Percentiles rank a stretch among this genome's conserved stretches.
Evolutionary conservation across 2,888 invertebrate genomes (phyloP).

Genomic region (Odontomyia ornata): DNA sequence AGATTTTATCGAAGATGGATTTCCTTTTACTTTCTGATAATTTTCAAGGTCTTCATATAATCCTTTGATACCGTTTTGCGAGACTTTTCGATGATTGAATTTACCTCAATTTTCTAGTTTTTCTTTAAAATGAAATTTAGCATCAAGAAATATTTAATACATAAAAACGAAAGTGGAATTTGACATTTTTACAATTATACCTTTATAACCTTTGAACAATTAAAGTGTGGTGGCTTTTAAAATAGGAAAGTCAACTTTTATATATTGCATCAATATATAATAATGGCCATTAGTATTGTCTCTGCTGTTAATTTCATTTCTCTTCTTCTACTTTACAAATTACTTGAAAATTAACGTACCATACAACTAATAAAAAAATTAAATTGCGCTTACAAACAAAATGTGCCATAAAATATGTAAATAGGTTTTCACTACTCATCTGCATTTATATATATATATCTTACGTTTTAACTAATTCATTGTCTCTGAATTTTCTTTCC

Average conservation of each 20-base stretch:
- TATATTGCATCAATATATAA: slow-evolving; percentile 5
- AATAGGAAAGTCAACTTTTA: not conserved
- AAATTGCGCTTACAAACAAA: slow-evolving; percentile 46
- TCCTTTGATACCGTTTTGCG: not conserved
- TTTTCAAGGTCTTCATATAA: not conserved
- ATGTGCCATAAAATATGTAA: slow-evolving; percentile 46
- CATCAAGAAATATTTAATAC: not conserved
- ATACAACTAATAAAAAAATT: slow-evolving; percentile 25
- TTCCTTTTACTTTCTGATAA: slow-evolving; percentile 5
- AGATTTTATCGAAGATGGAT: not conserved
- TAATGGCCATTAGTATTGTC: slow-evolving; percentile 38
- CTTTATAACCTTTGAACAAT: too few relatives aligned
- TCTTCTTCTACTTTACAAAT: slow-evolving; percentile 15
- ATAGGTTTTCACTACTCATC: slow-evolving; percentile 31
- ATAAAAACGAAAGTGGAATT: not conserved
- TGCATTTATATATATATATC: slow-evolving; percentile 30
- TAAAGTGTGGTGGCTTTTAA: not conserved
- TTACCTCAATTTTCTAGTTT: not conserved
- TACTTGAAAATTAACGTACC: slow-evolving; percentile 17
- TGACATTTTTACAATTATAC: not conserved
- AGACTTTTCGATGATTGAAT: slow-evolving; percentile 1
- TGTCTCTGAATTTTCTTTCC: slow-evolving; percentile 26
- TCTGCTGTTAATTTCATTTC: not conserved
- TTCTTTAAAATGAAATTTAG: not conserved
- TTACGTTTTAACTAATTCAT: slow-evolving; percentile 43